Evolutionary conservation across 2,113 vertebrate genomes (phyloP), one percentile per base, ranked within the genome.

Genomic region (Phaetusa simplex): DNA sequence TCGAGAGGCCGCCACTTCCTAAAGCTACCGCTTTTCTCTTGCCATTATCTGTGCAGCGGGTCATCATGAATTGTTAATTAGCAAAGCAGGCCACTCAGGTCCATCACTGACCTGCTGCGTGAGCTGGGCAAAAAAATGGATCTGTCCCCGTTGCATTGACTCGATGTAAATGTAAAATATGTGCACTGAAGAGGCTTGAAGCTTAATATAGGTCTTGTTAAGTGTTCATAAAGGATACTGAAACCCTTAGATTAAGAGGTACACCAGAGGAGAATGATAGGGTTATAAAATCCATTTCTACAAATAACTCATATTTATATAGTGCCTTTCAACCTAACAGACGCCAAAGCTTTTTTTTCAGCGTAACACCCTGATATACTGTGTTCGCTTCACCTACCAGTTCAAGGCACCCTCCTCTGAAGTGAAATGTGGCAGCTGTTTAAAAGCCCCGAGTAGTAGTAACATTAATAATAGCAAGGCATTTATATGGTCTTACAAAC

Each of bases 351-450:
- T 80, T 93, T 66, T 94, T 93, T 86, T 94, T 42, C 72, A 69
- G 45, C 29, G 8, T 36, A 92, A 76, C 80, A 91, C 73, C 74
- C 77, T 95, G 86, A 96, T 93, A 90, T 89, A 96, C 65, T 72
- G 94, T 70, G 81, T 24, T 91, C 70, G 1, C 77, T 94, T 95
- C 73, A 93, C 86, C 95, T 91, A 56, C 62, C 66, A 22, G 89
- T 97, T 97, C 95, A 95, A 93, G 95, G 95, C 94, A 32, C 73
- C 78, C 84, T 93, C 66, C 74, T 85, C 91, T 85, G 62, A 89
- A 96, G 93, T 96, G 95, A 97, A 97, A 95, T 95, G 91, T 95
- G 94, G 95, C 96, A 95, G 93, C 96, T 96, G 89, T 91, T 95
- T 94, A 93, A 97, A 92, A 97, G 91, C 95, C 72, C 65, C 0